Evolutionary conservation across 2,113 vertebrate species (phyloP), one percentile per base, ranked within the genome.

Genomic region (Pagrus major): DNA sequence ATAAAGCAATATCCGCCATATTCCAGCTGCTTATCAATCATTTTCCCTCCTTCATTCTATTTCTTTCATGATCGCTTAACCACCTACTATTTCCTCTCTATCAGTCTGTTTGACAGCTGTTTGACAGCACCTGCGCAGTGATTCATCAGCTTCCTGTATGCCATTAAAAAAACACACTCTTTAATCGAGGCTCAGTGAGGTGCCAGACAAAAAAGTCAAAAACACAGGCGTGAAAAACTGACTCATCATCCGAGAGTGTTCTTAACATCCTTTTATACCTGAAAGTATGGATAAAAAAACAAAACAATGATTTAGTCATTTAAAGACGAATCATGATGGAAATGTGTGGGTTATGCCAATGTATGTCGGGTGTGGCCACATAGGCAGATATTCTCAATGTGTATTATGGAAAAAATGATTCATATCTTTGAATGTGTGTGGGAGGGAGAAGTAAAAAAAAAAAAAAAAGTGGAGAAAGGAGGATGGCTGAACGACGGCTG

Each of bases 101-200:
- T 66, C 9, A n/a, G n/a, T 29, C 9, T 31, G 9, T 68, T 25
- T 46, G 20, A 77, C 16, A 29, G 42, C 47, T 69, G 41, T 46
- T 71, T n/a, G n/a, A n/a, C n/a, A n/a, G 25, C n/a, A 52, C 42
- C 33, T 33, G 11, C 14, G 25, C 14, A 23, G 23, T 44, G 23
- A 49, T 59, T 80, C 0, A 59, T 51, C 52, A 81, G 41, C 49
- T 23, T 39, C 41, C 12, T 63, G 63, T 25, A 10, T 60, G 25
- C 59, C 58, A 47, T 59, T 67, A 31, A 76, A 59, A 42, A 70
- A 46, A 9, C 23, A 23, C 23, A 35, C 16, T 59, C 37, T 75
- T 78, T 55, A 33, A 59, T 76, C 25, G 15, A 25, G 39, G 8
- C 33, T 23, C n/a, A 58, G 35, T 55, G 54, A 51, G 33, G 21